These are phyloP conservation scores for Agrochola lota DNA, from an alignment of 2,888 invertebrate species.

Conservation along the genomic window DNA sequence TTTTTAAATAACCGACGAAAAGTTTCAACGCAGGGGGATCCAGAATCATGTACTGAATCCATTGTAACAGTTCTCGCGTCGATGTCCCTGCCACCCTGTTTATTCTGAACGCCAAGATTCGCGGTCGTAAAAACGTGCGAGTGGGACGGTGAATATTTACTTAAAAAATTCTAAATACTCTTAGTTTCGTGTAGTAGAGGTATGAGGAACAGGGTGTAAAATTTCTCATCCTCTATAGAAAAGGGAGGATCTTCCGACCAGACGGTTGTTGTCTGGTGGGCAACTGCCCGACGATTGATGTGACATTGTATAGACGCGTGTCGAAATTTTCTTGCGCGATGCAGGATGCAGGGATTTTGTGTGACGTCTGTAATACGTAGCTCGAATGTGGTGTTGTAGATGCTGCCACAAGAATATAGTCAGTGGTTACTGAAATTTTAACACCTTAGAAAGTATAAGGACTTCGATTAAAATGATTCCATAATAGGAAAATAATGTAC, in stretches of 20 bases:
- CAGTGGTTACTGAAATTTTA: background rate
- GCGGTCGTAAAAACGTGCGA: too few relatives aligned
- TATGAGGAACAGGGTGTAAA: background rate
- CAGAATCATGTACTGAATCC: too few relatives aligned
- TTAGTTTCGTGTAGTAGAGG: background rate
- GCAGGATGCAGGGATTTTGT: background rate
- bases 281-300: background rate
- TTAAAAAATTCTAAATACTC: too few relatives aligned
- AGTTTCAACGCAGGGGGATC: too few relatives aligned
- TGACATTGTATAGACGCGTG: background rate
- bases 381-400: background rate
- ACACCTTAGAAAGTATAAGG: background rate
- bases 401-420: background rate
- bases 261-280: background rate
- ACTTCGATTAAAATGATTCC: background rate
- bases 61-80: too few relatives aligned
- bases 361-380: background rate
- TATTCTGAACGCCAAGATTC: too few relatives aligned
- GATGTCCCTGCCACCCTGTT: too few relatives aligned
- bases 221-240: background rate
- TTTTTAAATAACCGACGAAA: too few relatives aligned
- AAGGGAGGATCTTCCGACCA: background rate
- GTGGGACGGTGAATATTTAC: too few relatives aligned
- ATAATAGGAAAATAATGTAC: background rate
- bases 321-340: too few relatives aligned